Evolutionary conservation across 2,888 invertebrate species (phyloP), one percentile per base, ranked within the genome.

Genomic region (Ichneumoninae sp.): DNA sequence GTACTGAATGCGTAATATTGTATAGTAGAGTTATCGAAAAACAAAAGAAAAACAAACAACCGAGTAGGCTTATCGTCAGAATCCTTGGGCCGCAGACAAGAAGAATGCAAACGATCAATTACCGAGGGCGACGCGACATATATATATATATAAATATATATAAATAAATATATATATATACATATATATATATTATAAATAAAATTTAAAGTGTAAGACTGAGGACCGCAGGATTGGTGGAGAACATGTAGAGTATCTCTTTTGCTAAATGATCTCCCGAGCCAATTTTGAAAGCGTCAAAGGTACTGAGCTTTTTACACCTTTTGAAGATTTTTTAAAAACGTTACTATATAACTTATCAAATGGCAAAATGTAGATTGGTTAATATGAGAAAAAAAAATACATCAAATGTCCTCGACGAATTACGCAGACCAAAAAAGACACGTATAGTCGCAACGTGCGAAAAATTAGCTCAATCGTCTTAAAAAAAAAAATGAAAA

Each of bases 321-420:
- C 30, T 81, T 81, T 75, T 81, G 44, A 81, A 50, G 66, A 63
- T 63, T 47, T 82, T 82, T 82, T 82, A 47, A 69, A 52, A 70
- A 63, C 33, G 60, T 63, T 60, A 36, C 22, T 66, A 63, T 73
- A 54, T 63, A 16, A 63, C 33, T 71, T 76, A 83, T 85, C 33
- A 75, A 84, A 87, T 36, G 86, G 89, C 88, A 86, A 86, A 44
- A 88, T 89, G 85, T 74, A 88, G 83, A 52, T 83, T 84, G 68
- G 83, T 86, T 84, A 85, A 19, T 63, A 69, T 66, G 33, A 52
- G 50, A 54, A 75, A 54, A 63, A 33, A 22, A 57, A 10, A 26
- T 22, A 30, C 6, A 69, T 63, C 57, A 44, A 57, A 26, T 22
- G 1, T 57, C 13, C 13, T 26, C 57, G 57, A 57, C 26, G 57